Evolutionary conservation across 2,113 vertebrate species (phyloP).

Genomic region (Seriola aureovittata): DNA sequence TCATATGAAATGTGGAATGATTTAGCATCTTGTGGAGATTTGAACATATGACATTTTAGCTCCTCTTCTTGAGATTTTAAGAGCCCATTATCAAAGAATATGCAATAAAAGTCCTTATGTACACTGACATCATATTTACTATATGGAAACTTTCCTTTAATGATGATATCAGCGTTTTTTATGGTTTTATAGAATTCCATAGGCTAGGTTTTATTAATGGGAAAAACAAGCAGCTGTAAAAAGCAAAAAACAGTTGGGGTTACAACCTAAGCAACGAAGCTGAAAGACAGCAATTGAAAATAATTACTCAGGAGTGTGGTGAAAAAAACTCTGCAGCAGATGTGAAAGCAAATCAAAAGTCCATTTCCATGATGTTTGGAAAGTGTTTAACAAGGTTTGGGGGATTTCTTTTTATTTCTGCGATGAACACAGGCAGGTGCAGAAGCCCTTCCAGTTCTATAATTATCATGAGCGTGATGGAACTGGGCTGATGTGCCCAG

Average conservation of each 20-base stretch:
- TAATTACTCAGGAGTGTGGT: not conserved
- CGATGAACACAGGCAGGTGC: conserved; percentile 11
- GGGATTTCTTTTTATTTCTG: not conserved
- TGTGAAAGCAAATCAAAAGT: conserved; percentile 21
- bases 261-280: conserved; percentile 14
- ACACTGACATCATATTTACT: not conserved
- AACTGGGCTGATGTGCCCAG: not conserved
- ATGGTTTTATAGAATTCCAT: not conserved
- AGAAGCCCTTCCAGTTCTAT: conserved; percentile 20
- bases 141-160: not conserved
- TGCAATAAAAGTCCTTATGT: not conserved
- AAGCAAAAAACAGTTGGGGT: conserved; percentile 18
- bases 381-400: conserved; percentile 22
- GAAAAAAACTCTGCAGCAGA: conserved; percentile 11
- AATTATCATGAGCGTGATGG: conserved; percentile 36
- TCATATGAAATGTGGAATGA: not conserved
- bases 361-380: conserved; percentile 10
- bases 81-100: not conserved
- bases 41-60: conserved; percentile 7
- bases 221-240: conserved; percentile 13
- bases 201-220: conserved; percentile 1
- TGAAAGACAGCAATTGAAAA: conserved; percentile 32
- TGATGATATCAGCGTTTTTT: not conserved
- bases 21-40: not conserved
- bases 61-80: not conserved